Evolutionary conservation across 2,888 invertebrate genomes (phyloP).

Genomic region (Standfussiana lucernea): DNA sequence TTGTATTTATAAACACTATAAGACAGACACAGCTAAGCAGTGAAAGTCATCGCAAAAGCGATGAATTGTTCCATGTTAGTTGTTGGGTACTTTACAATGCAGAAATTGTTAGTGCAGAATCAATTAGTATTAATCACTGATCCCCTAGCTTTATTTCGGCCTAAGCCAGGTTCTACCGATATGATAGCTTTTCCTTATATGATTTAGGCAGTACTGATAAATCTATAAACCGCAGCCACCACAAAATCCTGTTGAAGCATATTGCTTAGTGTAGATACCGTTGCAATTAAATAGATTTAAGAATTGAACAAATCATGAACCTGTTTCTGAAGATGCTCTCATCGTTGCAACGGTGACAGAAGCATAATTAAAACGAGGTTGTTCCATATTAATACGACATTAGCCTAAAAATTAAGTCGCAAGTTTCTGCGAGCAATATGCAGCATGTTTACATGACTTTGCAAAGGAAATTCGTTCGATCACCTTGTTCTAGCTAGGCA

Average conservation of each 20-base stretch:
- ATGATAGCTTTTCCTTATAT: conserved; percentile 30
- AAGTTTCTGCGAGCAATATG: background rate
- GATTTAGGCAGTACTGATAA: conserved; percentile 15
- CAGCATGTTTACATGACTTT: conserved; percentile 13
- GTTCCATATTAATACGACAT: background rate
- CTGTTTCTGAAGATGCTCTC: conserved; percentile 22
- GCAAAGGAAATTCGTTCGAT: conserved; percentile 27
- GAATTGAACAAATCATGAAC: conserved; percentile 5
- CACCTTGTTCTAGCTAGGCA: conserved; percentile 26
- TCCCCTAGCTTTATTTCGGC: conserved; percentile 8
- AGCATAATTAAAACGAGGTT: conserved; percentile 7
- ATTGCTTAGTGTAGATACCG: conserved; percentile 2
- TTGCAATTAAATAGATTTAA: conserved; percentile 20
- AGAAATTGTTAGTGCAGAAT: conserved; percentile 36
- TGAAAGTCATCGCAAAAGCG: conserved; percentile 67
- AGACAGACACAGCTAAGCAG: conserved; percentile 61
- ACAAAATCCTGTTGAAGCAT: conserved; percentile 12
- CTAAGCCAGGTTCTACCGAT: conserved; percentile 2
- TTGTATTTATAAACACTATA: conserved; percentile 66
- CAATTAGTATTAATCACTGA: conserved; percentile 9
- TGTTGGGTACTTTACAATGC: conserved; percentile 41
- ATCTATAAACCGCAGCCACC: conserved; percentile 34
- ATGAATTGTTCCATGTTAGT: conserved; percentile 64
- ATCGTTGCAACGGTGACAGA: conserved; percentile 4
- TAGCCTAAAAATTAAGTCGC: background rate